A percentile compares a stretch with the other conserved stretches of the same genome.
Conservation (phyloP, 2,888 invertebrate genomes). For the Alsophila aescularia region DNA sequence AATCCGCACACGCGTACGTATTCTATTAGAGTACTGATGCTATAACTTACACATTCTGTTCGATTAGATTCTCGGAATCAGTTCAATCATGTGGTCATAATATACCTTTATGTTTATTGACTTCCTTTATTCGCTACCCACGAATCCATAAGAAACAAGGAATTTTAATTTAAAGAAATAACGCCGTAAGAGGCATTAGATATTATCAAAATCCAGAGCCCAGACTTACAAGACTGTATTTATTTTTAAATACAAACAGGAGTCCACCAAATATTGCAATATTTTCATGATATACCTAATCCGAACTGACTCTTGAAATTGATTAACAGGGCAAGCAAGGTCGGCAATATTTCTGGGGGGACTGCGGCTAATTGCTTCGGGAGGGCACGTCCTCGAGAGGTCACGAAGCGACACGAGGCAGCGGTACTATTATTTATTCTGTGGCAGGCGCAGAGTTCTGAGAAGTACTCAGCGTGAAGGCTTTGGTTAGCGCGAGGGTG, state of each 20-base stretch:
- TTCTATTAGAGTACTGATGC: constrained; percentile 6
- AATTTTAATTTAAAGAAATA: too few relatives aligned
- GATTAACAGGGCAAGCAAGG: constrained; percentile 42
- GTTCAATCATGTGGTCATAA: constrained; percentile 6
- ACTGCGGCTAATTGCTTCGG: constrained; percentile 52
- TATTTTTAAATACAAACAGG: too few relatives aligned
- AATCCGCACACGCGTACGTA: constrained; percentile 8
- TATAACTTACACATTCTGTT: constrained; percentile 1
- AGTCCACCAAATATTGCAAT: background rate
- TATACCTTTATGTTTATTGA: background rate
- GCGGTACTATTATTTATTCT: too few relatives aligned
- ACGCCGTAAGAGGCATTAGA: too few relatives aligned
- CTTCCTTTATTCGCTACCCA: too few relatives aligned
- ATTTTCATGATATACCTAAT: constrained; percentile 6
- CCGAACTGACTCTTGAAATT: constrained; percentile 34
- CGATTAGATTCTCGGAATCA: constrained; percentile 2
- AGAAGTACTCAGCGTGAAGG: background rate
- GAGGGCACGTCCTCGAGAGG: constrained; percentile 46
- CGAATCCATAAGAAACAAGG: too few relatives aligned
- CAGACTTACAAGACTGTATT: too few relatives aligned
- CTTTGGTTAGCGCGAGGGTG: constrained; percentile 2
- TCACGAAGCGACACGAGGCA: constrained; percentile 33
- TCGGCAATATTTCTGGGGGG: constrained; percentile 48
- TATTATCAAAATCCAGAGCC: too few relatives aligned
- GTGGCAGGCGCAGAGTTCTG: constrained; percentile 7